Evolutionary conservation across 2,797 vertebrate species (phyloP).

Genomic region (Chaunax sp.): DNA sequence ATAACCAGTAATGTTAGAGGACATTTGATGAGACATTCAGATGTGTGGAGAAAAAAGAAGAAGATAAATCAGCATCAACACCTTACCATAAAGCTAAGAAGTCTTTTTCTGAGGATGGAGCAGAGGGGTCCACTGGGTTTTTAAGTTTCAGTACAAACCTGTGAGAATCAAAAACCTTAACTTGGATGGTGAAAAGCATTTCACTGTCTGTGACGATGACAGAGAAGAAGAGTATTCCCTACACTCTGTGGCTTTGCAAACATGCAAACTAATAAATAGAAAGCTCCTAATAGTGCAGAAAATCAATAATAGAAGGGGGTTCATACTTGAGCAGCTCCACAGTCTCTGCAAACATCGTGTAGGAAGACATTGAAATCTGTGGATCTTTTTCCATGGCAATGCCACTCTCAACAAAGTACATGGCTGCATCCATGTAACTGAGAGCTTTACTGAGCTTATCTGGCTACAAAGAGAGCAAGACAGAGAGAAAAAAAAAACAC

Average conservation of each 20-base stretch:
- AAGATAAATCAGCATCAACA: too few relatives aligned
- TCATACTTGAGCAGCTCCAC: constrained; percentile 93
- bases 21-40: background rate
- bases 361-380: constrained; percentile 87
- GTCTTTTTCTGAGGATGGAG: constrained; percentile 86
- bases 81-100: constrained; percentile 91
- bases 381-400: constrained; percentile 90
- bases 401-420: constrained; percentile 92
- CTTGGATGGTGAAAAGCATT: background rate
- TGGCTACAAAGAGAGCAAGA: constrained; percentile 68
- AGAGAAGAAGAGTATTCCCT: background rate
- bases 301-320: background rate
- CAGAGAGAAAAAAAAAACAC: background rate
- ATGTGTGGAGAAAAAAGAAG: constrained; percentile 3
- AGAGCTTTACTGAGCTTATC: constrained; percentile 91
- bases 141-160: constrained; percentile 92
- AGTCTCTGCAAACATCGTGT: constrained; percentile 91
- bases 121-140: constrained; percentile 81
- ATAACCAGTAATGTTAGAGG: too few relatives aligned
- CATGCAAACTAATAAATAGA: constrained; percentile 1
- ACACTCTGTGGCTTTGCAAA: background rate
- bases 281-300: background rate
- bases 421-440: constrained; percentile 91
- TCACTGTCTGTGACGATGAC: background rate
- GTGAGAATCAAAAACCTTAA: constrained; percentile 14